Evolutionary conservation across 2,797 vertebrate genomes (phyloP), one percentile per base, ranked within the genome.

Genomic region (Paedocypris micromegethes): DNA sequence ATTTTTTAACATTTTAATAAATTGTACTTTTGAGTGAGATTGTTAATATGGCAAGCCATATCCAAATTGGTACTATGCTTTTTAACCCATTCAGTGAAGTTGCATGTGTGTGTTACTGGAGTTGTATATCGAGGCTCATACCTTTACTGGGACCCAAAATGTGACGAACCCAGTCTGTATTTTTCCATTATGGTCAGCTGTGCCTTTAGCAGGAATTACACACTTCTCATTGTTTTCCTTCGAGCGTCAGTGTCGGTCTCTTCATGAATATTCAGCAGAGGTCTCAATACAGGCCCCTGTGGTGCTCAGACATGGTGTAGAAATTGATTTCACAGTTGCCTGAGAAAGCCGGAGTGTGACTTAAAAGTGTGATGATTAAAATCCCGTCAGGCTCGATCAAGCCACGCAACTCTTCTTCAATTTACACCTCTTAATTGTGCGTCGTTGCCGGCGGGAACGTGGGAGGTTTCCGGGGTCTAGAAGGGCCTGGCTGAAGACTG

Each of bases 361-460:
- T 81, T 77, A 79, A 84, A 82, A 66, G 79, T 78, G 68, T 77
- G 75, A 82, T 86, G 85, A 89, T 90, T 88, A 87, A 88, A 89
- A 85, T 78, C 78, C 79, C 80, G 79, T 86, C 83, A 75, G 79
- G 80, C 79, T 87, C 80, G 78, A 84, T 84, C 77, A 74, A 42
- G 67, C 75, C 64, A 42, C 41, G 72, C 73, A 70, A 23, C 69
- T 66, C 2, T 38, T 50, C 60, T 67, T 61, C 62, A 64, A 75
- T 75, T 70, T 72, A 75, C 64, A 47, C 68, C 70, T 72, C 56
- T 49, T 60, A 70, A 77, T 72, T 69, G 72, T 72, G 70, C 72
- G 53, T 51, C 42, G 9, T 62, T 55, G 56, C 87, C 84, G 85
- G 81, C 75, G 9, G 85, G 82, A 84, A 65, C 74, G 58, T 43